Evolutionary conservation across 2,888 invertebrate genomes (phyloP), one percentile per base, ranked within the genome.

Genomic region (Leptinotarsa haldemani): DNA sequence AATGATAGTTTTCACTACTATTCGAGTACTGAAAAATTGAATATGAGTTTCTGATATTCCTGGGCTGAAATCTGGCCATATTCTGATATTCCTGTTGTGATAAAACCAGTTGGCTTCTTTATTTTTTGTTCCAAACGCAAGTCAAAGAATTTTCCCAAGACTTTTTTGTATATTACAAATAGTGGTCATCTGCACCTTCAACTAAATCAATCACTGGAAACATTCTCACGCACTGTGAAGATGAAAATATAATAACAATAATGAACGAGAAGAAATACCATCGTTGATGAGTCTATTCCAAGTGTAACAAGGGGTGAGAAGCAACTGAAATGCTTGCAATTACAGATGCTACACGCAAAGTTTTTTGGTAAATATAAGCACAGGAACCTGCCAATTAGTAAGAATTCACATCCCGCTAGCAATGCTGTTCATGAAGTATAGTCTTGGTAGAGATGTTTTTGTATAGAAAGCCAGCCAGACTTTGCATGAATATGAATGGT

Each of bases 241-340:
- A 22, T 56, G 56, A 61, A 30, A 61, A 61, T 61, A 61, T 61
- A 61, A 61, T 61, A 5, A 61, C 61, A 61, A 61, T 61, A 61
- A 61, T 30, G n/a, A 40, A 7, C 15, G 7, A 16, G 9, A 13
- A n/a, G 18, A 61, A 61, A 61, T 18, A 20, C 40, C 7, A 61
- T 30, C 30, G 40, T n/a, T 61, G 61, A 61, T 61, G 40, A 16
- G 9, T 61, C 61, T 40, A 61, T 61, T 61, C 16, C 16, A 25
- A 16, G 15, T 18, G 30, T 61, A 61, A 61, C 61, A 61, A 61
- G 61, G 30, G n/a, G 40, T 30, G 61, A 7, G 18, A 61, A 61
- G 61, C 61, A n/a, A n/a, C 25, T 16, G 15, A 30, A 40, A 61
- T 13, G 15, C 61, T 7, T 40, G 18, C 30, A 40, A 61, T 61